Evolutionary conservation across 1,140 invertebrate species (phyloP).

Genomic region (Archegozetes longisetosus): DNA sequence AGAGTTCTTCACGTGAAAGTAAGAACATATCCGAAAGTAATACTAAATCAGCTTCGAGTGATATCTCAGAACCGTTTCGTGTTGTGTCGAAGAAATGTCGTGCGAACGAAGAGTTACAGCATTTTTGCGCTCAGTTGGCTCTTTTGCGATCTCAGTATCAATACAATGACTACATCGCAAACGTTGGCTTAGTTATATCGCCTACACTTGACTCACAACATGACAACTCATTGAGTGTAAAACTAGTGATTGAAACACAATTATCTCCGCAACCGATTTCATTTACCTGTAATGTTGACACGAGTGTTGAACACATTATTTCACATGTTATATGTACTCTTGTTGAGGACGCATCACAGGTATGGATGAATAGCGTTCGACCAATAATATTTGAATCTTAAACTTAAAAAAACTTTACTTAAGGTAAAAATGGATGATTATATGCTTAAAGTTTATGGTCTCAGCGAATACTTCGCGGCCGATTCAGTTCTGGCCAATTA

Average conservation of each 20-base stretch:
- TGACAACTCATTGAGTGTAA: conserved; percentile 59
- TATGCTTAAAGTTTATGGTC: conserved; percentile 49
- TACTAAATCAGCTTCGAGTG: too few relatives aligned
- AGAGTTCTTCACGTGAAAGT: too few relatives aligned
- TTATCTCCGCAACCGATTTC: conserved; percentile 45
- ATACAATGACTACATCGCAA: neutral
- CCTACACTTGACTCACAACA: conserved; percentile 59
- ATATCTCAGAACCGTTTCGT: neutral
- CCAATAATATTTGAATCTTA: neutral
- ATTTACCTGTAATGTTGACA: conserved; percentile 73
- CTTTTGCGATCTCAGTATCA: neutral
- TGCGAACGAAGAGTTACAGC: neutral
- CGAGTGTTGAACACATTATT: conserved; percentile 70
- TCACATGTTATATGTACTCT: conserved; percentile 53
- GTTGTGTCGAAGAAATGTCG: neutral
- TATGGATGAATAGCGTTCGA: too few relatives aligned
- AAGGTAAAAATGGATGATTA: conserved; percentile 24
- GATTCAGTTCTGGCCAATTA: conserved; percentile 59
- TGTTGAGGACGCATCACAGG: conserved; percentile 19
- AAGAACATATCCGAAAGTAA: too few relatives aligned
- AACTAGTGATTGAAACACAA: conserved; percentile 57
- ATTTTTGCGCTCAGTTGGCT: neutral
- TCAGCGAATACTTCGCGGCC: conserved; percentile 54
- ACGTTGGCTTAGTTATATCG: conserved; percentile 48
- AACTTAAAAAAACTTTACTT: neutral